These are phyloP conservation scores for Eulemur albifrons DNA, from an alignment of 2,797 vertebrate species.

Conservation along the genomic window DNA sequence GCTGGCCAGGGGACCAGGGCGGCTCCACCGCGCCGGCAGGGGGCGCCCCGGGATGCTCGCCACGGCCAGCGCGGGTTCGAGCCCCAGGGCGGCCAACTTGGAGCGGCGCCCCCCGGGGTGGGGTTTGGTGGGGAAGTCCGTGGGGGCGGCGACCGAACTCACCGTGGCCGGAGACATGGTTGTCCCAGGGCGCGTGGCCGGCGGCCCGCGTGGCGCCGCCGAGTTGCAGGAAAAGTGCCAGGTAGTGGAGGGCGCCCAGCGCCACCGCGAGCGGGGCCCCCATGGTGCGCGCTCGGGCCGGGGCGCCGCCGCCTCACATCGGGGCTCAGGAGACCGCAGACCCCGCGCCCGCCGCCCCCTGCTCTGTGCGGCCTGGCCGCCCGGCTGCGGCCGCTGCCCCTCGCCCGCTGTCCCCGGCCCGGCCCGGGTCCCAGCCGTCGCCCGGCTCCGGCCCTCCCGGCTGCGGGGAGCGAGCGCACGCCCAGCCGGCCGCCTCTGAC, in stretches of 20 bases:
- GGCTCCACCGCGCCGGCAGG: constrained; percentile 34
- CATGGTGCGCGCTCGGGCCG: constrained; percentile 76
- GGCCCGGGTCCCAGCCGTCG: constrained; percentile 37
- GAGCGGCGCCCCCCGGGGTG: constrained; percentile 34
- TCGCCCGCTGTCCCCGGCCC: not conserved
- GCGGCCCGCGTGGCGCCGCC: constrained; percentile 88
- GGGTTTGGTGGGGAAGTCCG: constrained; percentile 53
- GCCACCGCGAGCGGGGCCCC: constrained; percentile 92
- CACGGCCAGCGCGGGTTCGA: not conserved
- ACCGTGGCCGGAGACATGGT: constrained; percentile 92
- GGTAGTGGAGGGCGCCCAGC: constrained; percentile 92
- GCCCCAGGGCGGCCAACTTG: constrained; percentile 35
- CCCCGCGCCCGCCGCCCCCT: constrained; percentile 63
- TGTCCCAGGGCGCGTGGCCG: constrained; percentile 88
- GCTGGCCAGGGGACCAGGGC: not conserved
- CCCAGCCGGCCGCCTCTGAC: constrained; percentile 80
- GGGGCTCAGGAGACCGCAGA: constrained; percentile 76
- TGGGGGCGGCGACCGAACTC: constrained; percentile 77
- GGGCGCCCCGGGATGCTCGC: constrained; percentile 38
- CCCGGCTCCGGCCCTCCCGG: constrained; percentile 58
- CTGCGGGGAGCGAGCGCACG: constrained; percentile 68
- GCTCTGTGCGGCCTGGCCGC: constrained; percentile 70
- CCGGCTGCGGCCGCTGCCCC: constrained; percentile 43
- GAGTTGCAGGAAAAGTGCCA: constrained; percentile 96
- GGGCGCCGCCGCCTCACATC: constrained; percentile 84